Evolutionary conservation across 1,140 invertebrate genomes (phyloP).

Genomic region (Pseudomyrmex concolor): DNA sequence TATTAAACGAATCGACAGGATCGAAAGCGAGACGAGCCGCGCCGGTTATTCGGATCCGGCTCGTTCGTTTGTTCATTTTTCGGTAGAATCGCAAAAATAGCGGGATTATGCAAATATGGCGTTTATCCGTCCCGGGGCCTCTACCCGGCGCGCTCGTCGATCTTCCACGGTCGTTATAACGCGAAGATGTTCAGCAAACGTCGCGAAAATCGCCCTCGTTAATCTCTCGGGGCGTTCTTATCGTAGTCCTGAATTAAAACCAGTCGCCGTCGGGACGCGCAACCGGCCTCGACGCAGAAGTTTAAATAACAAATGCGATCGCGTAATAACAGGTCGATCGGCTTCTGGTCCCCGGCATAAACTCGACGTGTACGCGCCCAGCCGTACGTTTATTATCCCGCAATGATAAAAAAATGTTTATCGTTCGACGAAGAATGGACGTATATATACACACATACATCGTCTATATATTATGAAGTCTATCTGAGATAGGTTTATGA

Average conservation of each 20-base stretch:
- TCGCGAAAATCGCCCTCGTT: slow-evolving; percentile 64
- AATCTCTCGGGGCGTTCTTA: slow-evolving; percentile 60
- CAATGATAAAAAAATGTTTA: slow-evolving; percentile 39
- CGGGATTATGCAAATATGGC: slow-evolving; percentile 50
- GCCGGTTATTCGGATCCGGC: neutral
- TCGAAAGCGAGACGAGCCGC: slow-evolving; percentile 25
- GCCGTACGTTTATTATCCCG: slow-evolving; percentile 21
- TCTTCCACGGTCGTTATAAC: slow-evolving; percentile 51
- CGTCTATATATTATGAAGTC: neutral
- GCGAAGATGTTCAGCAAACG: slow-evolving; percentile 58
- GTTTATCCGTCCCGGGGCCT: slow-evolving; percentile 42
- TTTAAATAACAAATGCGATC: slow-evolving; percentile 63
- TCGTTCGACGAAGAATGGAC: slow-evolving; percentile 3
- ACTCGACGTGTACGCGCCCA: neutral
- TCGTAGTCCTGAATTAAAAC: slow-evolving; percentile 57
- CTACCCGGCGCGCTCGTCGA: slow-evolving; percentile 50
- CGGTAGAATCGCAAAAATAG: slow-evolving; percentile 55
- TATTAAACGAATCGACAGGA: slow-evolving; percentile 60
- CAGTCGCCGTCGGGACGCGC: slow-evolving; percentile 52
- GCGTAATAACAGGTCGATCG: slow-evolving; percentile 66
- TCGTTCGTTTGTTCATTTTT: slow-evolving; percentile 55
- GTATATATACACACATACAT: too few relatives aligned
- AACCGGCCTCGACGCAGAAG: slow-evolving; percentile 27
- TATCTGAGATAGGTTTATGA: slow-evolving; percentile 3
- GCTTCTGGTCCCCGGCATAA: slow-evolving; percentile 46